Percentiles rank a stretch among this genome's conserved stretches.
phyloP scores from a whole-genome alignment of 1,140 invertebrate genomes.

The Argopecten irradians region DNA sequence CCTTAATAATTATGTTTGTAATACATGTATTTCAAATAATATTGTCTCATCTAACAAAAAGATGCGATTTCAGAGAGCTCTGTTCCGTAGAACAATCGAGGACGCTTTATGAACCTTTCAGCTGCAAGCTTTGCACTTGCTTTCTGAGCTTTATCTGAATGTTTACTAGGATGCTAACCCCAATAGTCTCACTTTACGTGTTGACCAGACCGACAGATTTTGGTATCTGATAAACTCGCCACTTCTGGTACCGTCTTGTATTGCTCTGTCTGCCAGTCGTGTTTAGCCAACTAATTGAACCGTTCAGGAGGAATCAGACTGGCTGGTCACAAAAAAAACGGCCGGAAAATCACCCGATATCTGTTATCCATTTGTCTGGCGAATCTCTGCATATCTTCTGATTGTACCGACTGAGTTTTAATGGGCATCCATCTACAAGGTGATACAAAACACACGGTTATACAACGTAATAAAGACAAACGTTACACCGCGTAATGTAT shows the following conservation, averaged over 20 bases:
- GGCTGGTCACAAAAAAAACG: neutral
- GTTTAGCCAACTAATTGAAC: neutral
- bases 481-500: neutral
- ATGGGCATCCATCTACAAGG: neutral
- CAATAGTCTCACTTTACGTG: neutral
- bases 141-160: no score
- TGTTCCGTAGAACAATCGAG: no score
- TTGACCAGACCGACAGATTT: neutral
- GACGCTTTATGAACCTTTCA: no score
- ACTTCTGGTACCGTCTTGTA: neutral
- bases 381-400: neutral
- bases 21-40: no score
- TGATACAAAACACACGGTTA: neutral
- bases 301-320: neutral
- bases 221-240: neutral
- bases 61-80: no score
- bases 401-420: neutral
- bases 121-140: no score
- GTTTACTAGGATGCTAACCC: neutral
- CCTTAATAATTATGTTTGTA: no score
- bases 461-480: conserved; percentile 1
- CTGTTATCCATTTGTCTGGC: neutral
- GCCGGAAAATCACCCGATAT: neutral
- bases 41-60: no score
- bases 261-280: neutral